Evolutionary conservation across 2,888 invertebrate genomes (phyloP).

Genomic region (Mythimna vitellina): DNA sequence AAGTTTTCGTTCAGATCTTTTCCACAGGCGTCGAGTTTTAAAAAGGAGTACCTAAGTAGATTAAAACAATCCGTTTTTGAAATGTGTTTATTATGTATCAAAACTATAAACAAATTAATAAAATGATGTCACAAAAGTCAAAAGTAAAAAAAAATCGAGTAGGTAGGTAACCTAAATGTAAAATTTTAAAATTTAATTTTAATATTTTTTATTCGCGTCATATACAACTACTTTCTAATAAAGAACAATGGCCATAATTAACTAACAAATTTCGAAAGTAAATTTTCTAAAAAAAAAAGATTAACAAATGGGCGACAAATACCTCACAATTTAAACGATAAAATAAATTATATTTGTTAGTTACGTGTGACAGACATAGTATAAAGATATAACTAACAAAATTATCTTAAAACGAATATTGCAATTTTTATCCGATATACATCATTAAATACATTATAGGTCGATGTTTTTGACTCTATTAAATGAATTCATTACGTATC

Average conservation of each 20-base stretch:
- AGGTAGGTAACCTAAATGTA: background rate
- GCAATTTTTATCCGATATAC: background rate
- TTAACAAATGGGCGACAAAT: background rate
- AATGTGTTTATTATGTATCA: background rate
- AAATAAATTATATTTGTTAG: background rate
- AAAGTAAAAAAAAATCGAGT: background rate
- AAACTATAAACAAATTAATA: background rate
- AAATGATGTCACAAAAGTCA: background rate
- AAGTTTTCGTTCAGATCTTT: too few species aligned
- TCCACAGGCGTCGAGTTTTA: too few species aligned
- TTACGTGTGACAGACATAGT: background rate
- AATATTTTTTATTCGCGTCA: background rate
- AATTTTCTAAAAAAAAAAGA: background rate
- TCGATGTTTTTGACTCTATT: background rate
- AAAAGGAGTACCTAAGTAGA: background rate
- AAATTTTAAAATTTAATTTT: background rate
- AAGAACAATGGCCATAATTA: background rate
- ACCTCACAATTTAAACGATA: background rate
- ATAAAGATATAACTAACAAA: background rate
- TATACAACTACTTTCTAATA: background rate
- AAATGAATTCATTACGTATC: too few species aligned
- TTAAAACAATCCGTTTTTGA: background rate
- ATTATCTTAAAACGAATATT: background rate
- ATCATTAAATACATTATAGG: background rate
- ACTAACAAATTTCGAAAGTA: background rate